Conservation (phyloP, 2,113 vertebrate genomes). For the Bos indicus region DNA sequence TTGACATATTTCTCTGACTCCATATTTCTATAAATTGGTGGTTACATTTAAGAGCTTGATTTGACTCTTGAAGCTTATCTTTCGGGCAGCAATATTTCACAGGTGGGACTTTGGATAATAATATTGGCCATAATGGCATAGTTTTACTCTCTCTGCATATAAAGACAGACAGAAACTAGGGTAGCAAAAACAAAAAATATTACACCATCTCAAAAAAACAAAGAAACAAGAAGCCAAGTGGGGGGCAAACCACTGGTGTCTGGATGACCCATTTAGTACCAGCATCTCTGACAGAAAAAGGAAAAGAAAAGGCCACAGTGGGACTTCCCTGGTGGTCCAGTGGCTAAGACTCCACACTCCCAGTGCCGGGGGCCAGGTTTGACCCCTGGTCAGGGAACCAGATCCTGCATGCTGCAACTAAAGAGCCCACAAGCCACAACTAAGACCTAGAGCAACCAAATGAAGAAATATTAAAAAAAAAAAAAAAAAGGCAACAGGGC, state of each 20-base stretch:
- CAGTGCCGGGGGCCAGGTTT: neutral
- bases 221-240: neutral
- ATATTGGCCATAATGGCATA: neutral
- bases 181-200: neutral
- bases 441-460: neutral
- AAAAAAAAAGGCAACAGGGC: neutral
- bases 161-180: neutral
- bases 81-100: neutral
- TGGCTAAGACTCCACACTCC: neutral
- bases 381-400: neutral
- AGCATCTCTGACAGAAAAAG: neutral
- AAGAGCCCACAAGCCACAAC: neutral
- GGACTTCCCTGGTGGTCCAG: neutral
- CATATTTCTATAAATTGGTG: neutral
- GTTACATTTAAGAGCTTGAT: neutral
- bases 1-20: neutral
- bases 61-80: neutral
- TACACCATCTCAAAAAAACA: neutral
- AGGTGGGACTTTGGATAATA: neutral
- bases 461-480: neutral
- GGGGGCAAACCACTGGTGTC: neutral
- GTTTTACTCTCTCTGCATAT: neutral
- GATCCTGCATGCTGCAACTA: neutral
- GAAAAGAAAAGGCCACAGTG: neutral
- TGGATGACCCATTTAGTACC: no score